Conservation (phyloP, 2,888 invertebrate genomes). For the Lagria hirta region DNA sequence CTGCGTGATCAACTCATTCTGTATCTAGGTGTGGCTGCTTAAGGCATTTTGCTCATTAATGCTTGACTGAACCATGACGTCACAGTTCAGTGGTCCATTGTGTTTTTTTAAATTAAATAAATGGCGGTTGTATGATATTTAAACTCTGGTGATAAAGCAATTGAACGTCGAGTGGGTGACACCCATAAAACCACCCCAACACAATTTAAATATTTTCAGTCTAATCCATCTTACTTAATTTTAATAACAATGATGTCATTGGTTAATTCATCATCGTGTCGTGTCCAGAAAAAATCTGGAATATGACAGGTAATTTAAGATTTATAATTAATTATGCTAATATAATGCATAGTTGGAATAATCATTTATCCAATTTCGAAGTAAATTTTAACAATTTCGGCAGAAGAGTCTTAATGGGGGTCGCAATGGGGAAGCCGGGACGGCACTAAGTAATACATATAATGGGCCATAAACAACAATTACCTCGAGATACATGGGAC, state of each 20-base stretch:
- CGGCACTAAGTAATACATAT: slow-evolving; percentile 44
- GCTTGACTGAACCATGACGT: too few species aligned
- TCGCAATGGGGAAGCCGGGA: slow-evolving; percentile 25
- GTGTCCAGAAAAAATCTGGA: slow-evolving; percentile 1
- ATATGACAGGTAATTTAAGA: slow-evolving; percentile 11
- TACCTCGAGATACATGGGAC: slow-evolving; percentile 39
- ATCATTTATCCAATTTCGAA: slow-evolving; percentile 15
- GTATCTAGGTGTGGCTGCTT: too few species aligned
- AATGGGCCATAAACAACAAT: slow-evolving; percentile 46
- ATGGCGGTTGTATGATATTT: too few species aligned
- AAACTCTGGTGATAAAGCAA: too few species aligned
- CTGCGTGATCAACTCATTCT: too few species aligned
- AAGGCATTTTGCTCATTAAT: too few species aligned
- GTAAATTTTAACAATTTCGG: slow-evolving; percentile 19
- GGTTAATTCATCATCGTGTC: slow-evolving; percentile 10
- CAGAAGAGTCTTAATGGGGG: slow-evolving; percentile 20
- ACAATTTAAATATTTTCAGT: slow-evolving; percentile 2
- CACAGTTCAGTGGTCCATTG: too few species aligned
- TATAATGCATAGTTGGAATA: slow-evolving; percentile 9
- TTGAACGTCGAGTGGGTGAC: too few species aligned
- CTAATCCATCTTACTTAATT: slow-evolving; percentile 15
- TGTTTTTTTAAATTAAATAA: too few species aligned
- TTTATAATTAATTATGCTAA: slow-evolving; percentile 14
- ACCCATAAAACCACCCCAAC: slow-evolving; percentile 14
- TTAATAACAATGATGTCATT: slow-evolving; percentile 17